Percentiles rank a stretch among this genome's conserved stretches.
These are phyloP conservation scores for Phrixothrix hirtus DNA, from an alignment of 2,888 invertebrate species.

Conservation along the genomic window DNA sequence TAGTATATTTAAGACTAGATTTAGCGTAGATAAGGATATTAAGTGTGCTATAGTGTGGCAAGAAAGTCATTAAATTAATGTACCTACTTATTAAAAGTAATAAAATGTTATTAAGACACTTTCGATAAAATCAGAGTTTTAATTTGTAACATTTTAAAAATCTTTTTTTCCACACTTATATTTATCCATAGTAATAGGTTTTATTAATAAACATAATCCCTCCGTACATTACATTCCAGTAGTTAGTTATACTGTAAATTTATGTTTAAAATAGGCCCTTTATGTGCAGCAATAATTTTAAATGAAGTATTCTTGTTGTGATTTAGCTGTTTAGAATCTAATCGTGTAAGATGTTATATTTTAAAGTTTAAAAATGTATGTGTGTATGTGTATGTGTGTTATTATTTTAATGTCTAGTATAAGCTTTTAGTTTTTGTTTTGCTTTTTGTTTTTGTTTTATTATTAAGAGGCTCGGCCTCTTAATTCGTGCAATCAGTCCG, in stretches of 20 bases:
- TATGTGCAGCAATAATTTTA: constrained; percentile 29
- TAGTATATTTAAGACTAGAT: too few species aligned
- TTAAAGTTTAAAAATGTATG: constrained; percentile 2
- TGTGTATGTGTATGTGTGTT: constrained; percentile 1
- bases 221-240: constrained; percentile 40
- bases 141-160: not conserved
- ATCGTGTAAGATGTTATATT: not conserved
- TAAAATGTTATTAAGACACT: too few species aligned
- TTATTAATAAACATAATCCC: constrained; percentile 1
- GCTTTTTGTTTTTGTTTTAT: constrained; percentile 28
- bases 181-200: not conserved
- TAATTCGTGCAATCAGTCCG: constrained; percentile 37
- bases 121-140: too few species aligned
- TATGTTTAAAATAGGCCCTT: constrained; percentile 20
- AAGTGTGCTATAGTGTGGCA: too few species aligned
- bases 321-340: constrained; percentile 1
- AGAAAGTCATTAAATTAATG: too few species aligned
- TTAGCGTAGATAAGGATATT: too few species aligned
- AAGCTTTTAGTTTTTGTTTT: constrained; percentile 23
- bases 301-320: constrained; percentile 9
- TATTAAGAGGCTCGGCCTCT: constrained; percentile 30
- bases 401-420: not conserved
- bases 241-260: not conserved
- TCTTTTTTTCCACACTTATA: not conserved
- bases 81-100: too few species aligned